These are phyloP conservation scores for Aplocera efformata DNA, from an alignment of 2,888 invertebrate species.

Conservation along the genomic window DNA sequence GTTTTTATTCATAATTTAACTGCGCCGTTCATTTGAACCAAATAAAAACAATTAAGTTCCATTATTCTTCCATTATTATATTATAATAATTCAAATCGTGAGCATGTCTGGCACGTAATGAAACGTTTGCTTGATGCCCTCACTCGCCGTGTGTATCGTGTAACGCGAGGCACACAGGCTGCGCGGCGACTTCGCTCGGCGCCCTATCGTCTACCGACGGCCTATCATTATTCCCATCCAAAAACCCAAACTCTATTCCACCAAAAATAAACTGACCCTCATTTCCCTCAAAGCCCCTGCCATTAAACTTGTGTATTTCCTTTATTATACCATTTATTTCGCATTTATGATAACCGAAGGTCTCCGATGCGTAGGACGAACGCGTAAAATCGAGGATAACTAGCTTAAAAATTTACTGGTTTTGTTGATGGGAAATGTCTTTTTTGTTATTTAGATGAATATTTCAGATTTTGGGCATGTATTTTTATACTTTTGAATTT, in stretches of 20 bases:
- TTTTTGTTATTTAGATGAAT: neutral
- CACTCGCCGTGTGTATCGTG: slow-evolving; percentile 40
- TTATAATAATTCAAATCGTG: too few relatives aligned
- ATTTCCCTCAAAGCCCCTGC: slow-evolving; percentile 1
- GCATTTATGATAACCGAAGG: slow-evolving; percentile 5
- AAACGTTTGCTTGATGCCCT: neutral
- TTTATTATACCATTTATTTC: slow-evolving; percentile 2
- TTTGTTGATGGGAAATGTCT: slow-evolving; percentile 1
- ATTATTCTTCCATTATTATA: too few relatives aligned
- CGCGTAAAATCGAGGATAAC: slow-evolving; percentile 19
- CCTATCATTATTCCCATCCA: slow-evolving; percentile 63
- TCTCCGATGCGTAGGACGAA: slow-evolving; percentile 10
- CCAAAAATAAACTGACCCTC: neutral
- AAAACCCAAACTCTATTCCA: slow-evolving; percentile 27
- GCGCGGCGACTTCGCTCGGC: slow-evolving; percentile 65
- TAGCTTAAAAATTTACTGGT: slow-evolving; percentile 14
- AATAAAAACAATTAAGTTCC: too few relatives aligned
- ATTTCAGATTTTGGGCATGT: neutral
- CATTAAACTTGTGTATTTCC: slow-evolving; percentile 1
- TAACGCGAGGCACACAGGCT: slow-evolving; percentile 52
- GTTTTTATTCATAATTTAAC: too few relatives aligned
- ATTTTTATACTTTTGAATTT: neutral
- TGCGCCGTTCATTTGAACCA: too few relatives aligned
- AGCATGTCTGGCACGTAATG: too few relatives aligned
- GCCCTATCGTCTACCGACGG: slow-evolving; percentile 72